phyloP scores from a whole-genome alignment of 2,113 vertebrate genomes.

The Oryzias celebensis region DNA sequence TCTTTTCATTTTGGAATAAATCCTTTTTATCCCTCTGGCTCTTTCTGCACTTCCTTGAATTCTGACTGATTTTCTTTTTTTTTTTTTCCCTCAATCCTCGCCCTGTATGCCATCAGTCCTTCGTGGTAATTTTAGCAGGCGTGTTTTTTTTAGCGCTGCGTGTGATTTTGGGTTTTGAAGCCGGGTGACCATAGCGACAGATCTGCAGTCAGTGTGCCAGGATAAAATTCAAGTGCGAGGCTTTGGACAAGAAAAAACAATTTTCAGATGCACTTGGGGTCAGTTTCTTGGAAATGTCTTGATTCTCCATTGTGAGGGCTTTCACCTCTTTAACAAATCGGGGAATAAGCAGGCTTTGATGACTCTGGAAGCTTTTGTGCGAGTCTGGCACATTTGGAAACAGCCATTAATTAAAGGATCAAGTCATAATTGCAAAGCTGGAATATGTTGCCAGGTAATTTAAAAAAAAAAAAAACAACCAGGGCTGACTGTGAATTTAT shows the following conservation, averaged over 20 bases:
- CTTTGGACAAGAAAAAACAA: conserved; percentile 12
- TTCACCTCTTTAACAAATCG: conserved; percentile 33
- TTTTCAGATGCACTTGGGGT: conserved; percentile 35
- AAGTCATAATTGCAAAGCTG: conserved; percentile 31
- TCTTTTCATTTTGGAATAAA: conserved; percentile 70
- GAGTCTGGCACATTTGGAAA: conserved; percentile 17
- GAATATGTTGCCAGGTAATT: conserved; percentile 24
- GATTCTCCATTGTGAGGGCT: conserved; percentile 21
- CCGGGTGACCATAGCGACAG: conserved; percentile 32
- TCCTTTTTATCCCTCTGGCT: conserved; percentile 67
- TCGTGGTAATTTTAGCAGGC: conserved; percentile 46
- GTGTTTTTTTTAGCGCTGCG: conserved; percentile 39
- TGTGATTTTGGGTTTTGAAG: conserved; percentile 43
- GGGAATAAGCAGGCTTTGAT: conserved; percentile 13
- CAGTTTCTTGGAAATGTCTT: conserved; percentile 34
- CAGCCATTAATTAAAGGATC: conserved; percentile 34
- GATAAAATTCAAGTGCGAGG: conserved; percentile 38
- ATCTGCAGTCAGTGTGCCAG: conserved; percentile 28
- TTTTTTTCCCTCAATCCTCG: conserved; percentile 37
- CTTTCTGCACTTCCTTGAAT: conserved; percentile 42
- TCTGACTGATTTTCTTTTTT: conserved; percentile 42
- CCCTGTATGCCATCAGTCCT: not conserved
- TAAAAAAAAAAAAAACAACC: conserved; percentile 14
- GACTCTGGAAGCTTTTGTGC: conserved; percentile 19
- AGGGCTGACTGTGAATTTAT: not conserved